phyloP scores from a whole-genome alignment of 2,113 vertebrate species.

The Mastomys natalensis region DNA sequence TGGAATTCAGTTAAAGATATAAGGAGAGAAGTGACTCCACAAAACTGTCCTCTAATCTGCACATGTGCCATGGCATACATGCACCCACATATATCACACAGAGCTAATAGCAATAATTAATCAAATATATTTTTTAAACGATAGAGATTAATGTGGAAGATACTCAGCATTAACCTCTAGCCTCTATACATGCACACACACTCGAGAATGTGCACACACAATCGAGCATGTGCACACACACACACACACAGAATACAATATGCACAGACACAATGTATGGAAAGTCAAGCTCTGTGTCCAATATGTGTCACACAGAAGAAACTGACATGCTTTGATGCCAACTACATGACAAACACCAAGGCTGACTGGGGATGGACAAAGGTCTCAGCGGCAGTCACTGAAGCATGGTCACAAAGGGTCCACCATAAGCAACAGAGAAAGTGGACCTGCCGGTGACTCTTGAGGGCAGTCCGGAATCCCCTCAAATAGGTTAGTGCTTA shows the following conservation, averaged over 20 bases:
- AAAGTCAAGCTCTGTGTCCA: background rate
- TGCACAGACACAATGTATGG: background rate
- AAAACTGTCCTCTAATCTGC: background rate
- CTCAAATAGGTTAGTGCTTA: background rate
- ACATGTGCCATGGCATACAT: background rate
- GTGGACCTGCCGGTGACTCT: background rate
- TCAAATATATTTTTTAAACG: background rate
- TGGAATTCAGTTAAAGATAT: background rate
- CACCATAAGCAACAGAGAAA: background rate
- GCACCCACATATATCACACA: background rate
- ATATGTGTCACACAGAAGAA: background rate
- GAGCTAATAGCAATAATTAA: background rate
- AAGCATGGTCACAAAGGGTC: background rate
- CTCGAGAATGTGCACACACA: background rate
- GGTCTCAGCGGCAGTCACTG: background rate
- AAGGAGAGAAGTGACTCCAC: background rate
- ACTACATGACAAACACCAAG: background rate
- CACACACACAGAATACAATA: background rate
- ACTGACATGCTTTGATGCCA: accelerated
- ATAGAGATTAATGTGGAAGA: background rate
- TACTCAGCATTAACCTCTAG: background rate
- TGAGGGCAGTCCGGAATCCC: too few species aligned
- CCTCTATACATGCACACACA: background rate
- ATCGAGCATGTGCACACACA: too few species aligned
- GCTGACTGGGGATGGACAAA: too few species aligned